phyloP scores from a whole-genome alignment of 2,797 vertebrate species.

The Rachycentron canadum region DNA sequence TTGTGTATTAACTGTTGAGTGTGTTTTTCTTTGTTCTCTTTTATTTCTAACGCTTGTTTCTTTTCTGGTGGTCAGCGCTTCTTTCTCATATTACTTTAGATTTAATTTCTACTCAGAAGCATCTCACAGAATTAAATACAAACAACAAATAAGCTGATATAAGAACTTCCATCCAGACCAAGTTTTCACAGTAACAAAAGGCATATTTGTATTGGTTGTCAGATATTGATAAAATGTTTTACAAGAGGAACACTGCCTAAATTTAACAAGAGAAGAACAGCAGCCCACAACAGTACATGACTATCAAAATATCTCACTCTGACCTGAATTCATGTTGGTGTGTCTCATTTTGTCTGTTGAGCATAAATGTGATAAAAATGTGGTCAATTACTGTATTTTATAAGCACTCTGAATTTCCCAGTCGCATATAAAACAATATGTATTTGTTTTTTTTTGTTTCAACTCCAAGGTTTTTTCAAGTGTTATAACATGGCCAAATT shows the following conservation, averaged over 20 bases:
- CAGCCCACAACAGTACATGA: slow-evolving; percentile 44
- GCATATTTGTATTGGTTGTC: neutral
- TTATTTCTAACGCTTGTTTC: neutral
- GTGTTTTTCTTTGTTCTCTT: slow-evolving; percentile 13
- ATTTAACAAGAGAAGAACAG: slow-evolving; percentile 41
- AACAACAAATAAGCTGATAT: neutral
- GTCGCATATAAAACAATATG: neutral
- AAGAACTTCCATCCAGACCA: neutral
- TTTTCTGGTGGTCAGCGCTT: neutral
- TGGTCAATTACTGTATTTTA: neutral
- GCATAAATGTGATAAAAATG: neutral
- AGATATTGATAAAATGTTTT: slow-evolving; percentile 35
- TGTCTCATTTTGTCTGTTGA: slow-evolving; percentile 21
- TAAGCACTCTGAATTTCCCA: neutral
- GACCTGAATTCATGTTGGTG: slow-evolving; percentile 19
- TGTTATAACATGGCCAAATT: neutral
- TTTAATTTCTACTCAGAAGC: neutral
- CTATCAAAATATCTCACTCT: slow-evolving; percentile 42
- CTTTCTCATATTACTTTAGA: neutral
- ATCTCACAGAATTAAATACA: neutral
- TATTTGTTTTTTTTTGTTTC: neutral
- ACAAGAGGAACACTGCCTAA: slow-evolving; percentile 16
- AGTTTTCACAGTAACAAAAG: neutral
- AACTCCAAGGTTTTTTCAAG: neutral
- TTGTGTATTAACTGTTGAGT: slow-evolving; percentile 20